These are phyloP conservation scores for Apamea sordens DNA, from an alignment of 2,888 invertebrate genomes.

Conservation along the genomic window DNA sequence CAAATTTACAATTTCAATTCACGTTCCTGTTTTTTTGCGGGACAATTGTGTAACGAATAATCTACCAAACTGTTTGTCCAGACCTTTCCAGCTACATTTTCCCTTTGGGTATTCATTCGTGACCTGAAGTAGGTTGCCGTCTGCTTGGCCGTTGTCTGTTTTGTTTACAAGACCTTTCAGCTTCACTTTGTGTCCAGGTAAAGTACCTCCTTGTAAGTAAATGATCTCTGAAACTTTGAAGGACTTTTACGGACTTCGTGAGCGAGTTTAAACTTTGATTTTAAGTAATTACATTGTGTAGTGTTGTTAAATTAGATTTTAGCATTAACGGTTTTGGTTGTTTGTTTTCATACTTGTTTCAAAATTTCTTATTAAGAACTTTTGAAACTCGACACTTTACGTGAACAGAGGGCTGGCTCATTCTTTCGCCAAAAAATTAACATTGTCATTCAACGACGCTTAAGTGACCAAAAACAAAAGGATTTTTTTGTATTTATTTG, in stretches of 20 bases:
- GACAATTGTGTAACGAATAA: constrained; percentile 50
- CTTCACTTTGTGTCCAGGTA: constrained; percentile 64
- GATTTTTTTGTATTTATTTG: neutral
- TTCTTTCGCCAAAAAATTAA: neutral
- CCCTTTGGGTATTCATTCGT: constrained; percentile 59
- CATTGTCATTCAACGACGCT: neutral
- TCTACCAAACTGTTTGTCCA: constrained; percentile 51
- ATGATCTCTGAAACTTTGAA: constrained; percentile 63
- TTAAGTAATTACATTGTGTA: constrained; percentile 57
- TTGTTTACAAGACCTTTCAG: constrained; percentile 68
- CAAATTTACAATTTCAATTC: constrained; percentile 44
- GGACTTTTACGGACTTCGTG: constrained; percentile 44
- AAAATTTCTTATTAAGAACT: too few species aligned
- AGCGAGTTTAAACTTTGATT: constrained; percentile 57
- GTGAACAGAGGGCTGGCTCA: neutral
- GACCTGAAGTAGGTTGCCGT: constrained; percentile 58
- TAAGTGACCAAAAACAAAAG: neutral
- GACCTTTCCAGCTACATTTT: constrained; percentile 54
- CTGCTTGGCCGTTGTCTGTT: constrained; percentile 65
- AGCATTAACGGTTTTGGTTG: neutral
- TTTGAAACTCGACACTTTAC: neutral
- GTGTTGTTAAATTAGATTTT: constrained; percentile 42
- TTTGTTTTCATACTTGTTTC: constrained; percentile 4
- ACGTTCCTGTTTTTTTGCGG: constrained; percentile 43
- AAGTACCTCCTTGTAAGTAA: constrained; percentile 59